These are phyloP conservation scores for Carduelis carduelis DNA, from an alignment of 2,797 vertebrate genomes.

Conservation along the genomic window DNA sequence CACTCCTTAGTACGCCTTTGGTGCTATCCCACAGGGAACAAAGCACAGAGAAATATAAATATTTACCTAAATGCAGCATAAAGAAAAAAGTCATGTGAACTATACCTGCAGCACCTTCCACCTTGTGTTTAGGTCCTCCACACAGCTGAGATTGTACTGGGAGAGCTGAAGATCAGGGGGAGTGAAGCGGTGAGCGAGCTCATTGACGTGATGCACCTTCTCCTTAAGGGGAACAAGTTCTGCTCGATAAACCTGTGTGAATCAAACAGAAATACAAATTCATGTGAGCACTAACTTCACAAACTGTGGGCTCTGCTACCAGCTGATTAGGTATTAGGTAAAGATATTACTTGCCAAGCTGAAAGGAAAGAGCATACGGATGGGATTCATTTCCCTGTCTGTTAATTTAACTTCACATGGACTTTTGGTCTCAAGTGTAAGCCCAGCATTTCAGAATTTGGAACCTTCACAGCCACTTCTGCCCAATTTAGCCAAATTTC, in stretches of 20 bases:
- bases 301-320: not conserved
- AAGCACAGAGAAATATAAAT: not conserved
- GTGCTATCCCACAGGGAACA: not conserved
- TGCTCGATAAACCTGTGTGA: slow-evolving; percentile 84
- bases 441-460: not conserved
- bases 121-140: slow-evolving; percentile 91
- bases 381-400: not conserved
- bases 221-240: slow-evolving; percentile 91
- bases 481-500: not conserved
- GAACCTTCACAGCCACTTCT: not conserved
- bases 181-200: slow-evolving; percentile 83
- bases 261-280: not conserved
- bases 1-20: not conserved
- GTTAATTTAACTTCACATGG: not conserved
- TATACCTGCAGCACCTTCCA: slow-evolving; percentile 95
- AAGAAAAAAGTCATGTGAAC: not conserved
- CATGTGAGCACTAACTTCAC: not conserved
- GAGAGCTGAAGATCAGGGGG: slow-evolving; percentile 87
- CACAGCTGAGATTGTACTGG: slow-evolving; percentile 84
- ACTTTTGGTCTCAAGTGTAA: not conserved
- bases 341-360: not conserved
- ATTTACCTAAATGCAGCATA: not conserved
- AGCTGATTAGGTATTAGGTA: not conserved
- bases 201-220: slow-evolving; percentile 87
- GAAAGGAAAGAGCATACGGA: not conserved